Evolutionary conservation across 2,113 vertebrate species (phyloP), one percentile per base, ranked within the genome.

Genomic region (Cottus gobio): DNA sequence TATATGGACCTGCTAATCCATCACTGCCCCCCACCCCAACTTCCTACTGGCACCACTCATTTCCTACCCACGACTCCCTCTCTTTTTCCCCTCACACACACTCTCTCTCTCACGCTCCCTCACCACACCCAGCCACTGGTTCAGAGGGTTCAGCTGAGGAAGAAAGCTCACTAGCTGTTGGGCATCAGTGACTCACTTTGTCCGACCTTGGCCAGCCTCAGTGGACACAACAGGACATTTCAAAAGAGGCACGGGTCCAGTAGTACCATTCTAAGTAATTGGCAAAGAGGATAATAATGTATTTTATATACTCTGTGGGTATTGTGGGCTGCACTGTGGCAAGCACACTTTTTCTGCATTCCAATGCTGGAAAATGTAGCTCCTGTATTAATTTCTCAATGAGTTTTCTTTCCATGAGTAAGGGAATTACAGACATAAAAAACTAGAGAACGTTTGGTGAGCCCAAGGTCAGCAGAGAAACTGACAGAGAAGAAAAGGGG

Each of bases 141-240:
- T 93, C 90, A 92, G 85, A 83, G 86, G 85, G 92, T 91, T 91
- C 87, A 91, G 71, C 75, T 58, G 71, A 82, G 80, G 83, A 89
- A 81, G 86, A 90, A 84, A 75, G 85, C 76, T 80, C 74, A 24
- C 68, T 64, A 71, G 84, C 83, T 66, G 71, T 77, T 78, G 91
- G 86, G 86, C 85, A 90, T 91, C 84, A 78, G 83, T 92, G 90
- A 93, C 85, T 93, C 89, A 92, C 62, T 90, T 83, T 87, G 85
- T 87, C 90, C 87, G 2, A 82, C 72, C 84, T 88, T 80, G 36
- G 75, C 64, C 73, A 78, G 81, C 72, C 79, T 87, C 75, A 65
- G 68, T 64, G 83, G 86, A 91, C 82, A 68, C 78, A 82, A 78
- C 67, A 77, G 83, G 83, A 82, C 86, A 70, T 87, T 90, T 90